Percentiles rank a stretch among this genome's conserved stretches.
These are phyloP conservation scores for Etia nguti DNA, from an alignment of 2,113 vertebrate genomes.

Conservation along the genomic window DNA sequence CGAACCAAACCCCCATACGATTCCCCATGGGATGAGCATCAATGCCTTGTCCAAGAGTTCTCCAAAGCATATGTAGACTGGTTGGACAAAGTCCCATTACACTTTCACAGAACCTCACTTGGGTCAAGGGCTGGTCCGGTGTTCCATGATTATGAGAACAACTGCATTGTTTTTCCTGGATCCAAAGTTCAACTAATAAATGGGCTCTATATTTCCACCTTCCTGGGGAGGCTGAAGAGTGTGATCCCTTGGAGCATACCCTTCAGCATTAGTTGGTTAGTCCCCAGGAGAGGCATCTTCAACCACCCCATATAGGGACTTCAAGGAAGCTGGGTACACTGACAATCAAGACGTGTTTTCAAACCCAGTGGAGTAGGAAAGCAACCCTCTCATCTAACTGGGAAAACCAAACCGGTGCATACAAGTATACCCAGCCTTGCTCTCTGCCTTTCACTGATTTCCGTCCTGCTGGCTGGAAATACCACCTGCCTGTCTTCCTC, in stretches of 20 bases:
- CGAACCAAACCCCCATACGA: not conserved
- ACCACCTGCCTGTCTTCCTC: not conserved
- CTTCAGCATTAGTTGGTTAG: too few relatives aligned
- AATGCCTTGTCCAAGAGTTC: not conserved
- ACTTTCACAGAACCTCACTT: not conserved
- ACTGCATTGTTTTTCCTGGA: not conserved
- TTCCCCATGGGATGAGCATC: not conserved
- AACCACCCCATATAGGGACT: not conserved
- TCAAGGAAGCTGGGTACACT: too few relatives aligned
- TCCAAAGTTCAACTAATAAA: not conserved
- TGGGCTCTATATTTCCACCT: not conserved
- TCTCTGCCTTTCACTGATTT: too few relatives aligned
- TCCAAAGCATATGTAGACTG: not conserved
- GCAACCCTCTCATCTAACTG: too few relatives aligned
- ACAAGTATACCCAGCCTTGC: too few relatives aligned
- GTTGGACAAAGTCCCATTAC: not conserved
- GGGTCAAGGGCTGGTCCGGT: not conserved
- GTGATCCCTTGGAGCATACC: not conserved
- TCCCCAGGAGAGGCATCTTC: rapidly evolving
- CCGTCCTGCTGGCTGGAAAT: not conserved
- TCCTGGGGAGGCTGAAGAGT: not conserved
- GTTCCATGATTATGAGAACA: not conserved
- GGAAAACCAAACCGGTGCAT: too few relatives aligned
- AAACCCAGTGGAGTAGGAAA: not conserved
- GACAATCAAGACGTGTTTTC: not conserved